Base-by-base conservation (phyloP, 2,797 vertebrate genomes). In the Phyllotis vaccarum region DNA sequence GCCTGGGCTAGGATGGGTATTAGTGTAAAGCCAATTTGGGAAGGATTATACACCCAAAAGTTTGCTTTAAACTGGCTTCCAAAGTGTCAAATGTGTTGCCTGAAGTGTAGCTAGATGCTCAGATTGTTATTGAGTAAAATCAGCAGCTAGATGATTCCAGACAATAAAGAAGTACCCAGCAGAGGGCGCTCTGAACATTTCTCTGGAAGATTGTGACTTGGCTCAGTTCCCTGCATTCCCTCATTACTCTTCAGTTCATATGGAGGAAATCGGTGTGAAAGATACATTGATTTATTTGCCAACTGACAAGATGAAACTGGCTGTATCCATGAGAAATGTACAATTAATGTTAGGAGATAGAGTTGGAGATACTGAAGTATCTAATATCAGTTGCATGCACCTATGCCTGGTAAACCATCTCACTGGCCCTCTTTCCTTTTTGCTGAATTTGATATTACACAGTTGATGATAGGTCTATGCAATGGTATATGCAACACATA, bases 181-280 rank as follows among this genome's bases (percentile, higher is more conserved):
- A 98, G 97, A 97, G 96, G 97, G 97, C 85, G 10, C 94, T 31
- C 2, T 58, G 68, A 68, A 85, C 80, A 58, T 81, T 72, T 60
- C 10, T 93, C 76, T 89, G 34, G 52, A 62, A 86, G 60, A 3
- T 31, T 66, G 34, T 10, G 8, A 37, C 17, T 49, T 37, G 22
- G 74, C 79, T 37, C 29, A 0, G 11, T 46, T 46, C 58, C 40
- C 43, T 31, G 54, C n/a, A 9, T 85, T 34, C 19, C 24, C 54
- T 66, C 27, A 6, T n/a, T 58, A 64, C 70, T 89, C 17, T 58
- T 83, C 75, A 64, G 66, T 70, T 91, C 13, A 7, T 43, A 19
- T 10, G 17, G 82, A 90, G 68, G 52, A 81, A 58, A 43, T 34
- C 58, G 34, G 31, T 86, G 21, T 91, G 64, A 86, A 68, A 87